Conservation (phyloP, 2,113 vertebrate species). For the Apeltes quadracus region DNA sequence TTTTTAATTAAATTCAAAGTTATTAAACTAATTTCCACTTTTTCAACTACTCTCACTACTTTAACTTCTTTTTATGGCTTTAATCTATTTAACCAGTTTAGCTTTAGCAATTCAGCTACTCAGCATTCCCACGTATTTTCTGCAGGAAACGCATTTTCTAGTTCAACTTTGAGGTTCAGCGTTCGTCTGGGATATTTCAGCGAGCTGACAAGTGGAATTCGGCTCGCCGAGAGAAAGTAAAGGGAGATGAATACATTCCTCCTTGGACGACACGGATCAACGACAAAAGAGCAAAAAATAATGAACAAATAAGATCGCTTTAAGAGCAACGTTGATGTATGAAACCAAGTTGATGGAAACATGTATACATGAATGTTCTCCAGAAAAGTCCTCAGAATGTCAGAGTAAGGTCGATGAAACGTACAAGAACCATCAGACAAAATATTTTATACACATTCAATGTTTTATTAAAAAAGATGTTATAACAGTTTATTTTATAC, state of each 20-base stretch:
- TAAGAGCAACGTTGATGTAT: background rate
- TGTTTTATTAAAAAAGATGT: constrained; percentile 90
- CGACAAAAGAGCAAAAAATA: background rate
- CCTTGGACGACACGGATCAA: background rate
- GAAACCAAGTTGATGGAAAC: background rate
- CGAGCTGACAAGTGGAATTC: background rate
- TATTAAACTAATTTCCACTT: too few species aligned
- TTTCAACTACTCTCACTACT: too few species aligned
- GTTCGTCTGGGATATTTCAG: background rate
- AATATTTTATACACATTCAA: constrained; percentile 77
- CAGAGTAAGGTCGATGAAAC: background rate
- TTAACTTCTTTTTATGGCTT: too few species aligned
- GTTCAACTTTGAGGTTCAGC: background rate
- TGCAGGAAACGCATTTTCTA: too few species aligned
- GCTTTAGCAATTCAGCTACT: too few species aligned
- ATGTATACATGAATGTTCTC: background rate
- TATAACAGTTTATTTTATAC: constrained; percentile 91
- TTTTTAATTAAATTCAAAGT: too few species aligned
- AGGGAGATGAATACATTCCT: background rate
- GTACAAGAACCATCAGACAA: constrained; percentile 16
- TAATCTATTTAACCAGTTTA: too few species aligned
- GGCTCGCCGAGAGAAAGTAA: background rate
- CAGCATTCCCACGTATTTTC: too few species aligned
- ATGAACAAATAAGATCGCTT: background rate
- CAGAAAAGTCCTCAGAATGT: background rate